Conservation (phyloP, 2,888 invertebrate species). For the Cephus pulcher region DNA sequence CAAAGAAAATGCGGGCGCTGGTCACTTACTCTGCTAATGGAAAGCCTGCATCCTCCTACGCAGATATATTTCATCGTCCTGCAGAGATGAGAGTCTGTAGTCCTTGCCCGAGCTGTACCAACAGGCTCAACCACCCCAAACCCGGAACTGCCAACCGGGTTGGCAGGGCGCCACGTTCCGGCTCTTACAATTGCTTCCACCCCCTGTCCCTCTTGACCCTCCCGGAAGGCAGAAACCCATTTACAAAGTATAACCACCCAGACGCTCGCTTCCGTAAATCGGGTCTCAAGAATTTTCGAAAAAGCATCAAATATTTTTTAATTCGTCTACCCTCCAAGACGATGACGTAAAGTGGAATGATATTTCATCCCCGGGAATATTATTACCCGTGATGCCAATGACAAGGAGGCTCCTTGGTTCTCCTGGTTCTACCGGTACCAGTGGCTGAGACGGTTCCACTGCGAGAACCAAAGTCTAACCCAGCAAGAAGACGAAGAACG, state of each 20-base stretch:
- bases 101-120: background rate
- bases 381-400: background rate
- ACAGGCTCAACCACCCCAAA: background rate
- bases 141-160: background rate
- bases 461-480: background rate
- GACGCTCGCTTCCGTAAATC: background rate
- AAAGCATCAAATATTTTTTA: background rate
- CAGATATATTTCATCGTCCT: constrained; percentile 1
- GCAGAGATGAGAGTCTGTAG: background rate
- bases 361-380: background rate
- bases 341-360: background rate
- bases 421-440: background rate
- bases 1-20: constrained; percentile 63
- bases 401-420: background rate
- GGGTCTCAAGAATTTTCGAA: background rate
- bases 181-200: background rate
- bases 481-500: constrained; percentile 25
- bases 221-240: background rate
- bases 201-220: background rate
- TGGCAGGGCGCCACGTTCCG: background rate
- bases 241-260: background rate
- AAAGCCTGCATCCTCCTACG: constrained; percentile 46
- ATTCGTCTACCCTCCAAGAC: background rate
- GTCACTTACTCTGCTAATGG: constrained; percentile 62
- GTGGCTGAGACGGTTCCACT: background rate